Base-by-base conservation (phyloP, 2,888 invertebrate species). In the Minunthozetes semirufus region DNA sequence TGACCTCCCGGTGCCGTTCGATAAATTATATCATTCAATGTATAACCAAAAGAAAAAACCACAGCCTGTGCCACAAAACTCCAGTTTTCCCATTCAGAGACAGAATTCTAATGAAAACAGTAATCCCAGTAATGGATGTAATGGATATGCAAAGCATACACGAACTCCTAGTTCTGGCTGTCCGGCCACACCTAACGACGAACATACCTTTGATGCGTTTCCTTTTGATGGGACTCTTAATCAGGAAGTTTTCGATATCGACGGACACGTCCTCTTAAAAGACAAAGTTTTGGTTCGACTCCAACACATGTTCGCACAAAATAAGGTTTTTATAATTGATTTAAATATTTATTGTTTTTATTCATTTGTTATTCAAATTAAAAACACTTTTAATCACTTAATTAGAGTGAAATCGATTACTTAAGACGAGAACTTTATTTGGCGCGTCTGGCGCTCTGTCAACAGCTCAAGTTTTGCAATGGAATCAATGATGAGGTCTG, bases 201-300 rank as follows among this genome's bases (percentile, higher is more conserved):
- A 83, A 70, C 77, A 77, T n/a, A 79, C 80, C 15, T 74, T 72
- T 38, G 78, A 78, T 53, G 72, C 77, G 46, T 50, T 77, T 13
- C 73, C 68, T 27, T 27, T 74, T 56, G 74, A 76, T 46, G 25
- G 72, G 27, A 48, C 72, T 0, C 13, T 61, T 0, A 15, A 42
- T 27, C 56, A 42, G n/a, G 76, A 77, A 22, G 33, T 70, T 11
- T 81, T 88, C 73, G 90, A 89, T 78, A 86, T 88, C 61, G 90
- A 92, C 83, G 92, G 92, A 63, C 85, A 92, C 81, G 87, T 89
- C 77, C 88, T 89, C 59, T 86, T 89, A 76, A 85, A 86, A 78
- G 90, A 90, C 81, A 88, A 89, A 77, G 86, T 89, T 61, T 61
- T 61, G 27, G 15, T 27, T 5, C 19, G 61, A 61, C 61, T 61